These are phyloP conservation scores for Phylloscopus trochiloides DNA, from an alignment of 2,113 vertebrate genomes.

Conservation along the genomic window DNA sequence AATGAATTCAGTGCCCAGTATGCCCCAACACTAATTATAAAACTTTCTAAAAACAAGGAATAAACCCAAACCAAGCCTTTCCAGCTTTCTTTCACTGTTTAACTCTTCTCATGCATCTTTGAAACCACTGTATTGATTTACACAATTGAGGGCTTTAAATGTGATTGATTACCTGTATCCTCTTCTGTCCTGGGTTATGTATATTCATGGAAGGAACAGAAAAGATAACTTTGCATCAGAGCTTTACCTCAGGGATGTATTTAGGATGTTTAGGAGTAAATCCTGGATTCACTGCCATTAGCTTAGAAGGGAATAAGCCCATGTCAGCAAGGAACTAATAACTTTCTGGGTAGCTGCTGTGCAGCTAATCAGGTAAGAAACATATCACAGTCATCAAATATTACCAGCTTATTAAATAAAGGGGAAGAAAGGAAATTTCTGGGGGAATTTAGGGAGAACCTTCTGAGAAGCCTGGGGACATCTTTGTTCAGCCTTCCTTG, in stretches of 20 bases:
- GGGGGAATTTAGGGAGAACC: background rate
- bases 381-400: background rate
- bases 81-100: background rate
- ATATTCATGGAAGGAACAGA: background rate
- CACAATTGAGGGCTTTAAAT: background rate
- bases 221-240: background rate
- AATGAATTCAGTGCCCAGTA: slow-evolving; percentile 63
- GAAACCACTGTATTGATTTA: background rate
- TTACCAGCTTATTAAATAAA: background rate
- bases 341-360: background rate
- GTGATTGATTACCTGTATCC: background rate
- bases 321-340: background rate
- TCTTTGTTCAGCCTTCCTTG: background rate
- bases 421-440: background rate
- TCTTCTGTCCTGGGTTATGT: background rate
- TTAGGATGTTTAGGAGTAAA: background rate
- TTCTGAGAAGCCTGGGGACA: background rate
- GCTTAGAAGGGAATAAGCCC: background rate
- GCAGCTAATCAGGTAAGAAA: background rate
- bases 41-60: slow-evolving; percentile 19
- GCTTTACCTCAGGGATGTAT: background rate
- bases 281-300: background rate
- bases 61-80: background rate
- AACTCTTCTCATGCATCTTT: background rate
- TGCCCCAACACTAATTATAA: slow-evolving; percentile 54